A percentile compares a stretch with the other conserved stretches of the same genome.
Evolutionary conservation across 2,113 vertebrate genomes (phyloP).

Genomic region (Brevimyrus niger): DNA sequence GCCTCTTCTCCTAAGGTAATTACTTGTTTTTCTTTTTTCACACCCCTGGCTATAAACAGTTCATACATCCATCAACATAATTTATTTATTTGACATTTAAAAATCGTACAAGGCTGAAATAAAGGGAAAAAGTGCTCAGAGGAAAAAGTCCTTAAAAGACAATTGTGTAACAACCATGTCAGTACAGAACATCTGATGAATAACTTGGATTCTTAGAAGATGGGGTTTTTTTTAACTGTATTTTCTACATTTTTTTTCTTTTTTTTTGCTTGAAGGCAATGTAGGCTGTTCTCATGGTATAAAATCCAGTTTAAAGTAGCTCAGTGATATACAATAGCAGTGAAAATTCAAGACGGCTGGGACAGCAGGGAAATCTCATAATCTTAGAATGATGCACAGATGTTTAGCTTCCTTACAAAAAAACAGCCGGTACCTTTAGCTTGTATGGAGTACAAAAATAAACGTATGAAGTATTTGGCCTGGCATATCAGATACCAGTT

Average conservation of each 20-base stretch:
- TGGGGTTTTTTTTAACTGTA: background rate
- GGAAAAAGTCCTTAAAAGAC: background rate
- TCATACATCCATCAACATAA: slow-evolving; percentile 7
- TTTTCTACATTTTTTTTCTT: background rate
- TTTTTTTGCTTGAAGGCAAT: background rate
- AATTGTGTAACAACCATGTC: background rate
- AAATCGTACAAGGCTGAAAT: background rate
- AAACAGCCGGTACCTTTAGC: background rate
- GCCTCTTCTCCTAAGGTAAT: background rate
- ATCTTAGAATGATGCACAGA: background rate
- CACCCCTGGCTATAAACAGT: background rate
- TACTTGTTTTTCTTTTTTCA: background rate
- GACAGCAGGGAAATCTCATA: slow-evolving; percentile 32
- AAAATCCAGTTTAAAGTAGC: background rate
- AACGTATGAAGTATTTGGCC: background rate
- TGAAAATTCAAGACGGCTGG: slow-evolving; percentile 52
- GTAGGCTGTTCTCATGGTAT: background rate
- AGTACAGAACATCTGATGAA: slow-evolving; percentile 1
- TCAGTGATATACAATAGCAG: slow-evolving; percentile 34
- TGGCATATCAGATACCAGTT: background rate
- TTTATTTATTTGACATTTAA: slow-evolving; percentile 2
- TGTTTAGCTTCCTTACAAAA: background rate
- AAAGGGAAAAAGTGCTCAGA: background rate
- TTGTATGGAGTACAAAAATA: background rate
- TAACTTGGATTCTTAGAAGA: background rate